Percentiles rank a stretch among this genome's conserved stretches.
phyloP scores from a whole-genome alignment of 2,113 vertebrate genomes.

The Morone saxatilis region DNA sequence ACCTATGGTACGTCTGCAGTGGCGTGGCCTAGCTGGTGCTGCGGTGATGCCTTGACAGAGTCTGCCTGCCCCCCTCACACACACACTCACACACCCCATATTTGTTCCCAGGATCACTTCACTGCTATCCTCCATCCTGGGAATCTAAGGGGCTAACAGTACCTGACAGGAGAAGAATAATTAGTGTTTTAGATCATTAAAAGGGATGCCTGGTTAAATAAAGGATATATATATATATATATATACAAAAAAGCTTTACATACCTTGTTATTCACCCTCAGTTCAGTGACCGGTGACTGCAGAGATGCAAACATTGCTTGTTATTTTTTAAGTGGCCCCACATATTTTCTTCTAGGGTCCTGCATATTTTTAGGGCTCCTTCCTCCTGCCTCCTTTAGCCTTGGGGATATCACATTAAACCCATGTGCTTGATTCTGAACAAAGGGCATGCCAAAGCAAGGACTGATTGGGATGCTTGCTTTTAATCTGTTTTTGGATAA shows the following conservation, averaged over 20 bases:
- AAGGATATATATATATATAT: too few species aligned
- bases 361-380: conserved; percentile 35
- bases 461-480: conserved; percentile 45
- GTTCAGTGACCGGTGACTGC: not conserved
- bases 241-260: not conserved
- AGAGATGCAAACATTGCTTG: conserved; percentile 3
- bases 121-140: conserved; percentile 6
- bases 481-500: conserved; percentile 68
- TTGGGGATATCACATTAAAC: conserved; percentile 42
- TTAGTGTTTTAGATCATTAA: conserved; percentile 9
- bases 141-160: not conserved
- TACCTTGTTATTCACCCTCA: not conserved
- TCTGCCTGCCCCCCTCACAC: not conserved
- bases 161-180: conserved; percentile 26
- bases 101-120: conserved; percentile 39
- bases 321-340: conserved; percentile 17
- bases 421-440: conserved; percentile 45
- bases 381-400: conserved; percentile 30
- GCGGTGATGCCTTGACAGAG: conserved; percentile 54
- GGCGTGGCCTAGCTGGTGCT: conserved; percentile 69
- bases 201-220: not conserved
- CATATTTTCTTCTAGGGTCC: conserved; percentile 22
- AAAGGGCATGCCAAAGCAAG: conserved; percentile 38
- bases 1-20: conserved; percentile 70
- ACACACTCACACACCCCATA: conserved; percentile 11